Evolutionary conservation across 2,113 vertebrate species (phyloP).

Genomic region (Microcebus jonahi): DNA sequence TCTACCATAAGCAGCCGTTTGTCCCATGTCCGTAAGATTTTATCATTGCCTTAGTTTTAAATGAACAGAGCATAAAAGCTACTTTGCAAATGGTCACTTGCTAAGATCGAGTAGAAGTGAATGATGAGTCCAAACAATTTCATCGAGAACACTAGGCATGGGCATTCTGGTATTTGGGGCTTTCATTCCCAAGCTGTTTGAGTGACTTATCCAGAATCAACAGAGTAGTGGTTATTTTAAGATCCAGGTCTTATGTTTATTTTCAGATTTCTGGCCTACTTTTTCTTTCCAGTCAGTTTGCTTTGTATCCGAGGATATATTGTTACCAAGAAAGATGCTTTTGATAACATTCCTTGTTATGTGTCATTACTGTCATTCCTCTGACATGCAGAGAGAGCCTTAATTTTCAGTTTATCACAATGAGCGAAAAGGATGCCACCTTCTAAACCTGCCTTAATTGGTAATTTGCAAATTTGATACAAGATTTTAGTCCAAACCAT

Average conservation of each 20-base stretch:
- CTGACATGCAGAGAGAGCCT: slow-evolving; percentile 30
- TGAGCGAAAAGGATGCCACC: slow-evolving; percentile 13
- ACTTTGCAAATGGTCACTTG: background rate
- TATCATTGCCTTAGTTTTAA: background rate
- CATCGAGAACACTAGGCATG: background rate
- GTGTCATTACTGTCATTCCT: slow-evolving; percentile 5
- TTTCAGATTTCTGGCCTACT: slow-evolving; percentile 49
- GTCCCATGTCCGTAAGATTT: background rate
- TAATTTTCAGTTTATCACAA: slow-evolving; percentile 58
- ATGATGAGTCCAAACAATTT: background rate
- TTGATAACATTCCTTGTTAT: slow-evolving; percentile 3
- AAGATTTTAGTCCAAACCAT: slow-evolving; percentile 64
- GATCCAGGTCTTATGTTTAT: slow-evolving; percentile 26
- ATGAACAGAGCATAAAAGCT: background rate
- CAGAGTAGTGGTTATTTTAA: background rate
- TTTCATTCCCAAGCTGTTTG: slow-evolving; percentile 11
- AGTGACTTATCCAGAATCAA: slow-evolving; percentile 6
- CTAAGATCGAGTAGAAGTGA: background rate
- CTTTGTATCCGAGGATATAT: background rate
- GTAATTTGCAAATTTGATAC: slow-evolving; percentile 67
- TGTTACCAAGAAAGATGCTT: slow-evolving; percentile 2
- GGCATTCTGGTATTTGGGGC: background rate
- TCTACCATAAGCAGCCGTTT: background rate
- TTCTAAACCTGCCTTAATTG: slow-evolving; percentile 56
- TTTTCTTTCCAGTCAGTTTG: slow-evolving; percentile 30